phyloP scores from a whole-genome alignment of 2,888 invertebrate species.

The Cephus nigrinus region DNA sequence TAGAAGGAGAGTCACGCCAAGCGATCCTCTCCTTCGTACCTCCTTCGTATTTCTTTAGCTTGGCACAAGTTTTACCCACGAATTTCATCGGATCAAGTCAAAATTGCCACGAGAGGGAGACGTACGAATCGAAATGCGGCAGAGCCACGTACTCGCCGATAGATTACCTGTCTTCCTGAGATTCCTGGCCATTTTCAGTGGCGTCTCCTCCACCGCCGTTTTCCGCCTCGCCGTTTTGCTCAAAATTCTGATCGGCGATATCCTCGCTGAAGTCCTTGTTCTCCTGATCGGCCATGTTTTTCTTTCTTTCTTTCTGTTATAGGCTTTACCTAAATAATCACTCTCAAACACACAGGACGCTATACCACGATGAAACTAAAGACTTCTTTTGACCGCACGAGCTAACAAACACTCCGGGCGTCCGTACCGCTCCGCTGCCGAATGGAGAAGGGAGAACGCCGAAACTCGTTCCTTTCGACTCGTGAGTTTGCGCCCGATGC shows the following conservation, averaged over 20 bases:
- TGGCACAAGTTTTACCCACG: not conserved
- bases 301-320: conserved; percentile 30
- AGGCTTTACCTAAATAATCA: conserved; percentile 18
- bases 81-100: conserved; percentile 1
- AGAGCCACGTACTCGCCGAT: not conserved
- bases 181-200: conserved; percentile 74
- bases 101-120: not conserved
- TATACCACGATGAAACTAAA: conserved; percentile 26
- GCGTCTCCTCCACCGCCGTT: conserved; percentile 77
- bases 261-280: conserved; percentile 65
- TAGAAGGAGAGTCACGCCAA: not conserved
- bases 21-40: not conserved
- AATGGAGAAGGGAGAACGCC: conserved; percentile 57
- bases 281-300: conserved; percentile 60
- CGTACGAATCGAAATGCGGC: not conserved
- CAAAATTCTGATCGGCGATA: conserved; percentile 71
- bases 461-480: conserved; percentile 41
- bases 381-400: conserved; percentile 14
- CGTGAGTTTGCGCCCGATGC: conserved; percentile 42
- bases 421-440: conserved; percentile 57
- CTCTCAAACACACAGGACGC: conserved; percentile 15
- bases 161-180: conserved; percentile 64
- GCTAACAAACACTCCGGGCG: conserved; percentile 31
- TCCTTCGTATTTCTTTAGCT: not conserved
- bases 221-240: conserved; percentile 71